A percentile compares a stretch with the other conserved stretches of the same genome.
These are phyloP conservation scores for Nanorana parkeri DNA, from an alignment of 2,113 vertebrate species.

Conservation along the genomic window DNA sequence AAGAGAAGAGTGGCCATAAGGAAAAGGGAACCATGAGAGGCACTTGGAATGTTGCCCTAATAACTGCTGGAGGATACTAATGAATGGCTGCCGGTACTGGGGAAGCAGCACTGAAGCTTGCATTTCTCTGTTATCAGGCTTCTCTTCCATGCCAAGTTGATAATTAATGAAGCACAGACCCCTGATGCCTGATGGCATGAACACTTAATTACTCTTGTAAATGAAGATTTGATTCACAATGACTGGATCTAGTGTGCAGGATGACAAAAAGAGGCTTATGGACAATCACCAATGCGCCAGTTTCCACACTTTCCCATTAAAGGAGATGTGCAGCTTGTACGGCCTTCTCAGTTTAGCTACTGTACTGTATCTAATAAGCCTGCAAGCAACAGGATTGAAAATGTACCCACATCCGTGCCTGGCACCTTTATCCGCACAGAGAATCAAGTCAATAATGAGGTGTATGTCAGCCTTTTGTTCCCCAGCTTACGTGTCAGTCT, in stretches of 20 bases:
- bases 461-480: too few relatives aligned
- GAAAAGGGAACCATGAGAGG: constrained; percentile 58
- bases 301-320: constrained; percentile 54
- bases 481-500: too few relatives aligned
- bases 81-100: constrained; percentile 53
- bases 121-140: constrained; percentile 65
- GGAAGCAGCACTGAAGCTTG: constrained; percentile 59
- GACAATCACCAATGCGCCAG: constrained; percentile 61
- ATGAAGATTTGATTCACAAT: constrained; percentile 63
- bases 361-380: constrained; percentile 56
- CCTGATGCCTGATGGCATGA: constrained; percentile 62
- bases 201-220: constrained; percentile 62
- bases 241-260: constrained; percentile 61
- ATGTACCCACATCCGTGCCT: constrained; percentile 31
- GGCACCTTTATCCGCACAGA: background rate
- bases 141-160: constrained; percentile 61
- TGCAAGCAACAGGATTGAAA: constrained; percentile 40
- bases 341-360: constrained; percentile 57
- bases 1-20: constrained; percentile 67
- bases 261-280: constrained; percentile 60
- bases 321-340: constrained; percentile 41
- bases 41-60: constrained; percentile 68
- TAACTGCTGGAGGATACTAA: constrained; percentile 66
- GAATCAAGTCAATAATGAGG: background rate
- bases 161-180: constrained; percentile 69